A percentile compares a stretch with the other conserved stretches of the same genome.
Conservation (phyloP, 2,888 invertebrate species). For the Amiota minor region DNA sequence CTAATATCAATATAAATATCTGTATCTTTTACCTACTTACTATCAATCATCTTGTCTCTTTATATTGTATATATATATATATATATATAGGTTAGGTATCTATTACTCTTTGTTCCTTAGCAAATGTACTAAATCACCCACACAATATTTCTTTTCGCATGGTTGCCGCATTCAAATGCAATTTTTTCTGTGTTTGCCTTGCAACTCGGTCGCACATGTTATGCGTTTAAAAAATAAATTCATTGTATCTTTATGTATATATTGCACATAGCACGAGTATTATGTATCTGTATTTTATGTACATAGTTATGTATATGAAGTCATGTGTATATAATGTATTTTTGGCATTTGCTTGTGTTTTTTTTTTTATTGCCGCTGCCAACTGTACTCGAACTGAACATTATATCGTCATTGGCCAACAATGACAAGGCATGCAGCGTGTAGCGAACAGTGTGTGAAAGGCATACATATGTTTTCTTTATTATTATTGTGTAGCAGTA, state of each 20-base stretch:
- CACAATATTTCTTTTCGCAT: not conserved
- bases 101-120: not conserved
- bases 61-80: no score
- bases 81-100: not conserved
- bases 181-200: conserved; percentile 7
- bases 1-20: not conserved
- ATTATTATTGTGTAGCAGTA: conserved; percentile 2
- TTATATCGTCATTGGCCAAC: not conserved
- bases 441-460: not conserved
- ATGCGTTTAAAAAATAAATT: conserved; percentile 4
- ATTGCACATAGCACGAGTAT: no score
- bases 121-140: conserved; percentile 3
- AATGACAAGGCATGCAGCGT: not conserved
- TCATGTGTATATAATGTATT: not conserved
- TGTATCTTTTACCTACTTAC: not conserved
- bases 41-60: not conserved
- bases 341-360: conserved; percentile 2
- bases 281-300: no score
- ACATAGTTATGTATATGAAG: not conserved
- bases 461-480: no score
- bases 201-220: conserved; percentile 16
- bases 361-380: not conserved
- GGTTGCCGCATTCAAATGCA: not conserved
- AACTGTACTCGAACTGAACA: conserved; percentile 12
- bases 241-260: not conserved